These are phyloP conservation scores for Norana najaformis DNA, from an alignment of 2,888 invertebrate genomes.

Conservation along the genomic window DNA sequence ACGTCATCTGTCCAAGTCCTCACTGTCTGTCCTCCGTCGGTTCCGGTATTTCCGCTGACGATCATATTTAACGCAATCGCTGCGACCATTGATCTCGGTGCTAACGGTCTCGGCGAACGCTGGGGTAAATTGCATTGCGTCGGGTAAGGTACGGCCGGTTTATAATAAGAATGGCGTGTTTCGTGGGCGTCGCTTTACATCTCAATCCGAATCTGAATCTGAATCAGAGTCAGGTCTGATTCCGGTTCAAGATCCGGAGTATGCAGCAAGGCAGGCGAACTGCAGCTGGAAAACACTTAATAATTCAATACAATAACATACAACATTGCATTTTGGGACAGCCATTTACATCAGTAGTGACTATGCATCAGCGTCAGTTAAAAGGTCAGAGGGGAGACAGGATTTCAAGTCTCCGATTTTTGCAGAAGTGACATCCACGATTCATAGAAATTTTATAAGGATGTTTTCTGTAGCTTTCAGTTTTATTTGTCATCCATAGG, in stretches of 20 bases:
- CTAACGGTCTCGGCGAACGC: neutral
- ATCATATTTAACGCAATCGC: constrained; percentile 7
- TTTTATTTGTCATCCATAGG: neutral
- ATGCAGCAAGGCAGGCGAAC: too few species aligned
- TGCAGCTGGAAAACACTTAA: too few species aligned
- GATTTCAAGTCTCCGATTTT: neutral
- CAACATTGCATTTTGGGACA: too few species aligned
- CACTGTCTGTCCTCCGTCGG: neutral
- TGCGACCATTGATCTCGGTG: neutral
- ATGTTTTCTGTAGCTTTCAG: neutral
- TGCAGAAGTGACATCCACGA: neutral
- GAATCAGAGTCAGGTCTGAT: neutral
- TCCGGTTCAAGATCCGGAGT: neutral
- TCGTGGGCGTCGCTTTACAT: neutral
- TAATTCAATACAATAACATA: too few species aligned
- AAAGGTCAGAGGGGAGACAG: neutral
- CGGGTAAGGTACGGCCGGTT: neutral
- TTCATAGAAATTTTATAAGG: neutral
- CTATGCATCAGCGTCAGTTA: neutral
- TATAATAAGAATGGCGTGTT: neutral
- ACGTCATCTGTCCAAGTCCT: neutral
- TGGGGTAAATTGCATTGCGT: constrained; percentile 13
- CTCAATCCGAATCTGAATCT: neutral
- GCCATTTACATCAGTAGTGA: neutral
- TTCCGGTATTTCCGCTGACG: neutral